Conservation (phyloP, 2,888 invertebrate species). For the Drosophila kambysellisi region DNA sequence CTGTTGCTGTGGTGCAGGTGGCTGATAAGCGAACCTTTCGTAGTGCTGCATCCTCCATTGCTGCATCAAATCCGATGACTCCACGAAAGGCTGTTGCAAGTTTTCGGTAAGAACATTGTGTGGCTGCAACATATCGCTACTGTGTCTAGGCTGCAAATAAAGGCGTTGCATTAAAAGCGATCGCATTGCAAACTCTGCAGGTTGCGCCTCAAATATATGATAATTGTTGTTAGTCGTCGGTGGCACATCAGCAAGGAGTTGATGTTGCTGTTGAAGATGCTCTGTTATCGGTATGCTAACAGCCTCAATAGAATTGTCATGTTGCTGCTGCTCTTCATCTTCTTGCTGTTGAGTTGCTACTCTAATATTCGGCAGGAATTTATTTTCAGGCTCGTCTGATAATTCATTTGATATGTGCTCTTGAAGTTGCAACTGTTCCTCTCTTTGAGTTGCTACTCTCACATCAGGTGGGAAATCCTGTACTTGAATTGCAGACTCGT, state of each 20-base stretch:
- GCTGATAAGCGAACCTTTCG: not conserved
- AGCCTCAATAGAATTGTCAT: not conserved
- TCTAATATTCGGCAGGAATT: not conserved
- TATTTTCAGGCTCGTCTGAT: not conserved
- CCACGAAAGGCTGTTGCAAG: slow-evolving; percentile 14
- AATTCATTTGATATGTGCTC: not conserved
- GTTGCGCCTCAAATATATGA: not conserved
- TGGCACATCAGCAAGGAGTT: not conserved
- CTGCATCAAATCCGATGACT: not conserved
- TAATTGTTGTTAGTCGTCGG: not conserved
- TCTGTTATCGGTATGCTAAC: not conserved
- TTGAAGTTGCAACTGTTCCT: not conserved
- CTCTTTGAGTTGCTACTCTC: not conserved
- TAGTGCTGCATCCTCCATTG: slow-evolving; percentile 27
- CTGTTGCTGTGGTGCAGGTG: slow-evolving; percentile 17
- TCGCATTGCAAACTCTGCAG: slow-evolving; percentile 11
- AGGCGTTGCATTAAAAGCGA: slow-evolving; percentile 29
- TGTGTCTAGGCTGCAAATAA: slow-evolving; percentile 19
- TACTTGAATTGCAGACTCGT: not conserved
- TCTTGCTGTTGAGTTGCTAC: not conserved
- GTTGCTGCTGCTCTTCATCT: not conserved
- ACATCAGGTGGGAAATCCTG: not conserved
- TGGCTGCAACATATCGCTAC: not conserved
- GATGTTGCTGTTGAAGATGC: slow-evolving; percentile 5
- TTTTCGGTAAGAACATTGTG: slow-evolving; percentile 12